Conservation (phyloP, 2,113 vertebrate species). For the Mesembrinibis cayennensis region DNA sequence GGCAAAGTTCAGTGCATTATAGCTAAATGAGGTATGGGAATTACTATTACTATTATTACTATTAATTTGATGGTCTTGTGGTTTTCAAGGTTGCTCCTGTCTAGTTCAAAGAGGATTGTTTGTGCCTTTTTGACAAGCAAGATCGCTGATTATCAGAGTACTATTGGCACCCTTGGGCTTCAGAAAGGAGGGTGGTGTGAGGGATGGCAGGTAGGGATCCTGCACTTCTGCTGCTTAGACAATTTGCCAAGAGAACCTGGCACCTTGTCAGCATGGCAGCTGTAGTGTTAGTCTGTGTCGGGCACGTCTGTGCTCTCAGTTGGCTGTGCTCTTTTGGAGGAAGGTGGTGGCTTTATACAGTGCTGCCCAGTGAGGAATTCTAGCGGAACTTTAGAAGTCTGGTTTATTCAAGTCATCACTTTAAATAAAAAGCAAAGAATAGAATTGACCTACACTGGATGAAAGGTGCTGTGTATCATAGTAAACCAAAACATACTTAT, state of each 20-base stretch:
- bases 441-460: neutral
- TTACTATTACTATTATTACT: neutral
- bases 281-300: neutral
- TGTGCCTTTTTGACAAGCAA: neutral
- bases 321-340: neutral
- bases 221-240: neutral
- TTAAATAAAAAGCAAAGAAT: neutral
- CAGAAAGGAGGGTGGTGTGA: neutral
- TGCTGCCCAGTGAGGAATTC: neutral
- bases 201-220: neutral
- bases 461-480: neutral
- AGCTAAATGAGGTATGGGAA: neutral
- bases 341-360: neutral
- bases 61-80: neutral
- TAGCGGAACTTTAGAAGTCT: neutral
- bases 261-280: neutral
- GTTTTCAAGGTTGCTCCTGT: neutral
- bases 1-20: neutral
- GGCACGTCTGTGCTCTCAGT: neutral
- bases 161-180: neutral
- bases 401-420: neutral
- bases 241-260: neutral
- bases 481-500: neutral
- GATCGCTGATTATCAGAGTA: neutral
- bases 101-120: neutral